A percentile compares a stretch with the other conserved stretches of the same genome.
These are phyloP conservation scores for Thryonomys swinderianus DNA, from an alignment of 2,113 vertebrate genomes.

Conservation along the genomic window DNA sequence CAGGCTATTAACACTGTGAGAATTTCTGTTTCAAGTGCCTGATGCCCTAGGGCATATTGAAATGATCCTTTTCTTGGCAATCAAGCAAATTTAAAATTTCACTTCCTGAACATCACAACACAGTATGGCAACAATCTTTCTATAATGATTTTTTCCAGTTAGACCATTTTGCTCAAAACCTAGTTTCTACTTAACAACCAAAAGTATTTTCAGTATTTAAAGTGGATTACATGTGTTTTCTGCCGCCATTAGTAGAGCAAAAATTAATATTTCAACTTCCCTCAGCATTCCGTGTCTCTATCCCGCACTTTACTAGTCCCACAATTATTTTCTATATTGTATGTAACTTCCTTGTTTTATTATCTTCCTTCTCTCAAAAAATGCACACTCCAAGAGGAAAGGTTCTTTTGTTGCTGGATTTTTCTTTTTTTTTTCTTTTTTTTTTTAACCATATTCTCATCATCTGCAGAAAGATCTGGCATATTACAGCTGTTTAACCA, in stretches of 20 bases:
- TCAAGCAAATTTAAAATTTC: not conserved
- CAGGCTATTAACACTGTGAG: not conserved
- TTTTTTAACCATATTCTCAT: not conserved
- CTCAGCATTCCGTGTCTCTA: not conserved
- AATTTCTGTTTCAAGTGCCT: conserved; percentile 32
- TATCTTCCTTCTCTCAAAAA: not conserved
- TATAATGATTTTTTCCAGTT: not conserved
- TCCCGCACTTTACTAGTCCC: not conserved
- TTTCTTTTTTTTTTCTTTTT: no score
- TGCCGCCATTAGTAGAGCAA: not conserved
- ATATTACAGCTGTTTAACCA: not conserved
- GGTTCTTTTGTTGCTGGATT: not conserved
- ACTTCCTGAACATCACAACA: not conserved
- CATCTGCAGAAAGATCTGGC: not conserved
- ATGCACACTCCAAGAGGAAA: not conserved
- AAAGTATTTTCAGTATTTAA: not conserved
- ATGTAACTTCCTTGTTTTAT: not conserved
- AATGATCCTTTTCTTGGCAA: conserved; percentile 31
- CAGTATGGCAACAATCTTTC: not conserved
- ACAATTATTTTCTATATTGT: not conserved
- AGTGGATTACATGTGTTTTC: not conserved
- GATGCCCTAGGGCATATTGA: conserved; percentile 16
- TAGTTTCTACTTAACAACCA: not conserved
- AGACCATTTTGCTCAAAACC: not conserved
- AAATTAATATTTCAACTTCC: not conserved